phyloP scores from a whole-genome alignment of 92 coral and sea anemone species.

The Plumapathes pennacea region DNA sequence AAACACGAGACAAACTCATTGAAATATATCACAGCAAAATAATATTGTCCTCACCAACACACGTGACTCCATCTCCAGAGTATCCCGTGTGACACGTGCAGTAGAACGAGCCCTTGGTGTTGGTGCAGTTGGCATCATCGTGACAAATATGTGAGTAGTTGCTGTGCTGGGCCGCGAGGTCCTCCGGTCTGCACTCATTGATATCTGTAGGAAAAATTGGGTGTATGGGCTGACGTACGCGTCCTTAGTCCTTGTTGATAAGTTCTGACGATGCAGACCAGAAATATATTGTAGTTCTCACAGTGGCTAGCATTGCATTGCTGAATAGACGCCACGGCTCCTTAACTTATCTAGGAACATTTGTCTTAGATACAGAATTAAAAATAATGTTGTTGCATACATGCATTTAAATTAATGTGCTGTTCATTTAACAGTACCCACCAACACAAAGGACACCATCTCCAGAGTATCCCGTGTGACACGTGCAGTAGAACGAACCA shows the following conservation, averaged over 20 bases:
- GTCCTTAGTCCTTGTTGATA: too few relatives aligned
- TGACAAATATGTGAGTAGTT: slow-evolving; percentile 69
- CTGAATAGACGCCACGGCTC: too few relatives aligned
- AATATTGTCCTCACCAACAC: slow-evolving; percentile 61
- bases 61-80: slow-evolving; percentile 80
- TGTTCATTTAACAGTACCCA: background rate
- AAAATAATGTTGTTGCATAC: background rate
- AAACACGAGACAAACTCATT: too few relatives aligned
- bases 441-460: slow-evolving; percentile 46
- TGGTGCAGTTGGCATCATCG: slow-evolving; percentile 71
- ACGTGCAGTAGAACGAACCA: slow-evolving; percentile 37
- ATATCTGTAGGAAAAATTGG: too few relatives aligned
- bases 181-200: slow-evolving; percentile 11
- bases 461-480: slow-evolving; percentile 42
- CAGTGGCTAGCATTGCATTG: too few relatives aligned
- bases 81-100: slow-evolving; percentile 83
- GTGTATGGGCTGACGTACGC: too few relatives aligned
- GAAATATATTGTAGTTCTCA: too few relatives aligned
- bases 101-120: slow-evolving; percentile 82
- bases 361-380: background rate
- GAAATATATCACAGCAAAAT: too few relatives aligned
- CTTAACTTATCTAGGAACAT: too few relatives aligned
- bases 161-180: slow-evolving; percentile 12
- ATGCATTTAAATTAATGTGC: background rate
- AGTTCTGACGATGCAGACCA: background rate